phyloP scores from a whole-genome alignment of 2,797 vertebrate species.

The Schizopygopsis malacanthus region DNA sequence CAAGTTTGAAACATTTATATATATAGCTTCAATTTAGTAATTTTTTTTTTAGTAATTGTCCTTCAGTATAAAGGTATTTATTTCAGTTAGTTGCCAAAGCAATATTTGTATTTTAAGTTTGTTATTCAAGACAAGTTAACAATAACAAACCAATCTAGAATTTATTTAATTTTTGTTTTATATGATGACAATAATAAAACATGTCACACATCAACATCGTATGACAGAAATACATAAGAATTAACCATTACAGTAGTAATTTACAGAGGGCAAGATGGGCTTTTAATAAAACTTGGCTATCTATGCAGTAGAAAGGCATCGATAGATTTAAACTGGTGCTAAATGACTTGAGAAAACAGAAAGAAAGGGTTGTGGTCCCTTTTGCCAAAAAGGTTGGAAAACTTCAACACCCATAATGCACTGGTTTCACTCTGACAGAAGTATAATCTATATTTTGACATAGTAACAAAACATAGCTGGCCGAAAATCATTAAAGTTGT shows the following conservation, averaged over 20 bases:
- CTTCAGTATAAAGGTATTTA: neutral
- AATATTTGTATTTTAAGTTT: neutral
- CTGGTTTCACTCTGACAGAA: neutral
- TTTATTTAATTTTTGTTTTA: neutral
- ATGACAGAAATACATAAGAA: neutral
- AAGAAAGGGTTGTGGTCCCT: neutral
- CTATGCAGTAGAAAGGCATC: neutral
- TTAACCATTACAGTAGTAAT: neutral
- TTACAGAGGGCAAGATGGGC: neutral
- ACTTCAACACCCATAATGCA: constrained; percentile 5
- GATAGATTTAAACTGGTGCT: neutral
- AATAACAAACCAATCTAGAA: neutral
- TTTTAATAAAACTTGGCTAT: neutral
- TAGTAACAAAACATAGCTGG: neutral
- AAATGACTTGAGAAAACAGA: neutral
- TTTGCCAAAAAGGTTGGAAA: neutral
- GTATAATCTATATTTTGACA: neutral
- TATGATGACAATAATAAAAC: neutral
- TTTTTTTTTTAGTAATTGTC: neutral
- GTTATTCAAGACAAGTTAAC: neutral
- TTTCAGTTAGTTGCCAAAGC: neutral
- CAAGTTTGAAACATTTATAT: neutral
- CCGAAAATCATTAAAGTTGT: neutral
- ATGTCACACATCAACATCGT: neutral
- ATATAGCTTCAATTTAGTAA: neutral